Percentiles rank a stretch among this genome's conserved stretches.
phyloP scores from a whole-genome alignment of 1,140 invertebrate species.

The Papilio xuthus region DNA sequence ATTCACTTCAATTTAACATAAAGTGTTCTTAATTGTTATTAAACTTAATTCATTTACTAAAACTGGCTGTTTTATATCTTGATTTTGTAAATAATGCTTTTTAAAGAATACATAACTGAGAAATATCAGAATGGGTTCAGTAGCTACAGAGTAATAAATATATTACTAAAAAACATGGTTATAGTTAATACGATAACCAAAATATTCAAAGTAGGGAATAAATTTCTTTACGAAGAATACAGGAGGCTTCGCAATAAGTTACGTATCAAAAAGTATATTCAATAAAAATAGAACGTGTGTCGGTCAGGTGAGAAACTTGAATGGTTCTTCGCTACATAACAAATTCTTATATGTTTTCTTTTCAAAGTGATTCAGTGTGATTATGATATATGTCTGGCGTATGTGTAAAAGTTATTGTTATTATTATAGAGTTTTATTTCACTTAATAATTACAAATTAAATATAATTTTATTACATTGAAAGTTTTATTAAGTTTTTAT shows the following conservation, averaged over 20 bases:
- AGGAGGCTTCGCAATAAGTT: not conserved
- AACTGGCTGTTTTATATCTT: not conserved
- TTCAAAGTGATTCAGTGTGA: not conserved
- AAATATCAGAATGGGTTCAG: not conserved
- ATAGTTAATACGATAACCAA: no score
- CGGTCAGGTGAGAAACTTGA: conserved; percentile 19
- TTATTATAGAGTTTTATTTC: no score
- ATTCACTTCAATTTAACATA: no score
- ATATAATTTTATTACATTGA: no score
- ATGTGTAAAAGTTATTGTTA: no score
- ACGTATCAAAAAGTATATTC: conserved; percentile 37
- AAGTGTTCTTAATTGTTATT: no score
- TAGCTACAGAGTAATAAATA: not conserved
- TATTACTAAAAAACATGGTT: not conserved
- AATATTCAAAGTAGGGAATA: not conserved
- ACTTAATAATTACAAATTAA: no score
- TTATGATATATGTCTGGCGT: no score
- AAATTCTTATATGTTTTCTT: not conserved
- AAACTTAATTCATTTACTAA: not conserved
- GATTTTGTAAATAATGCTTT: not conserved
- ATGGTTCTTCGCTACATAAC: not conserved
- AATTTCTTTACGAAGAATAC: conserved; percentile 41
- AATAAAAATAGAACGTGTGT: conserved; percentile 39
- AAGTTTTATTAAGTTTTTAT: not conserved
- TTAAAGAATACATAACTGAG: not conserved